These are phyloP conservation scores for Monodelphis domestica DNA, from an alignment of 2,797 vertebrate species.

Conservation along the genomic window DNA sequence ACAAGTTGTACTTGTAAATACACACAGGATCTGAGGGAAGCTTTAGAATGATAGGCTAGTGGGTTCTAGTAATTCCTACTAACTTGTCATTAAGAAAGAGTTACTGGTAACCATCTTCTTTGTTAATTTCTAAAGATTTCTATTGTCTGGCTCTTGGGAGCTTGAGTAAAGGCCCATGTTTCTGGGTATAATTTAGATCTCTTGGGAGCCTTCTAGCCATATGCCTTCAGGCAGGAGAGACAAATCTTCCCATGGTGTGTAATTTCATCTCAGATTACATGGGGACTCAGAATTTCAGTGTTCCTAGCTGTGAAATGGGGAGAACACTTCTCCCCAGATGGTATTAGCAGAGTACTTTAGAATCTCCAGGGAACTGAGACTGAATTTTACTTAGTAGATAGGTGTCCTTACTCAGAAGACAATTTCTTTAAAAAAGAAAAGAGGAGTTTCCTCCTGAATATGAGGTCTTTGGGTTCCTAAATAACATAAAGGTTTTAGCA, in stretches of 20 bases:
- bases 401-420: neutral
- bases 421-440: conserved; percentile 10
- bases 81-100: neutral
- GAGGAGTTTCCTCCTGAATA: neutral
- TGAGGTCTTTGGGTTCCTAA: neutral
- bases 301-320: conserved; percentile 17
- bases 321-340: neutral
- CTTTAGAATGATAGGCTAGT: neutral
- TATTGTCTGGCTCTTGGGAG: neutral
- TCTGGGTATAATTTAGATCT: neutral
- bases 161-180: neutral
- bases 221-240: neutral
- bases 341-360: neutral
- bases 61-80: neutral
- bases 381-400: neutral
- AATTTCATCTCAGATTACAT: neutral
- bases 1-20: neutral
- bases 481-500: neutral
- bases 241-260: neutral
- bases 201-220: neutral
- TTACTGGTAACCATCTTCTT: neutral
- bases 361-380: neutral
- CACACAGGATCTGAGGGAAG: neutral
- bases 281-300: neutral
- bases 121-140: conserved; percentile 11